phyloP scores from a whole-genome alignment of 53 echinoderm and acorn worm species.

The Echinometra lucunter region DNA sequence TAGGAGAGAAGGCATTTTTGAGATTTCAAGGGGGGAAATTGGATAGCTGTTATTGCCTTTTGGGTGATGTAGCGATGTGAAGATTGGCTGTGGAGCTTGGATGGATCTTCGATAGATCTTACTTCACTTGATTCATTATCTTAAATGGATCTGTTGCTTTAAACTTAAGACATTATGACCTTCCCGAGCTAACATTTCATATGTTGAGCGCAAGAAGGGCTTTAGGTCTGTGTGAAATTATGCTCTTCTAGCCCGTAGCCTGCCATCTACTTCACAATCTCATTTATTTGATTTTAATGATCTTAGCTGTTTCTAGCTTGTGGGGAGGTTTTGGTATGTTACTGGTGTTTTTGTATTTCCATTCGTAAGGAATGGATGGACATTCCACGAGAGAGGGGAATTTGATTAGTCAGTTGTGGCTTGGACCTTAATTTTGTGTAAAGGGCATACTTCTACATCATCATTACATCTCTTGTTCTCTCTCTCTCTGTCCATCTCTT shows the following conservation, averaged over 20 bases:
- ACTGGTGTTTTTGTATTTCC: neutral
- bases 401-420: neutral
- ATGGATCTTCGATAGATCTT: conserved; percentile 17
- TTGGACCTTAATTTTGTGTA: neutral
- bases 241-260: neutral
- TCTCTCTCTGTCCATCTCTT: neutral
- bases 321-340: neutral
- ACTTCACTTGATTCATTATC: neutral
- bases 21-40: neutral
- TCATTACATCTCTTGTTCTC: neutral
- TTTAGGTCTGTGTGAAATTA: neutral
- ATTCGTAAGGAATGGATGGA: neutral
- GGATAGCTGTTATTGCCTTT: conserved; percentile 33
- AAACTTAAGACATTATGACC: conserved; percentile 24
- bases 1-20: neutral
- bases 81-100: neutral
- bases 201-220: neutral
- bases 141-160: conserved; percentile 16
- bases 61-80: neutral
- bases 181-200: neutral
- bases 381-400: neutral
- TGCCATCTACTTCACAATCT: neutral
- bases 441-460: neutral
- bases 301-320: neutral
- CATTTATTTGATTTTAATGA: neutral